Percentiles rank a stretch among this genome's conserved stretches.
phyloP scores from a whole-genome alignment of 2,113 vertebrate species.

The Eulacestoma nigropectus region DNA sequence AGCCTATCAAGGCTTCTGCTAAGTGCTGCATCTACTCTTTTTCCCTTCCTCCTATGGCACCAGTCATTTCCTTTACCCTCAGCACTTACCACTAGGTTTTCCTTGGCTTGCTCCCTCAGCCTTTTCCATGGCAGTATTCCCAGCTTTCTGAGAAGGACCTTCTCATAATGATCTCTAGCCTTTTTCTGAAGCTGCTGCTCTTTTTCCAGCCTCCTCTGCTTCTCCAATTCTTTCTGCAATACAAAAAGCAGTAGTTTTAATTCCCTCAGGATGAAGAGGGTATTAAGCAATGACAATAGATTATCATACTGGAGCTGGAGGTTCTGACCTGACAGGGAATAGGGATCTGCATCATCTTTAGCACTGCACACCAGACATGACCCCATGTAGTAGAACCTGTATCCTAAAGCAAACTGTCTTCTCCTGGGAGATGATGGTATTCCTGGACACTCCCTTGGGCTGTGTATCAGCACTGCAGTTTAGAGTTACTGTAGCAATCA shows the following conservation, averaged over 20 bases:
- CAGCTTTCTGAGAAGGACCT: constrained; percentile 69
- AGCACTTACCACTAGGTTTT: constrained; percentile 73
- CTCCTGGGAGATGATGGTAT: background rate
- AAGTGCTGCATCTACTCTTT: background rate
- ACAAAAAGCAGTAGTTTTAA: background rate
- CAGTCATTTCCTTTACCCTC: background rate
- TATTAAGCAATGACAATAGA: background rate
- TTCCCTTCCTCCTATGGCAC: background rate
- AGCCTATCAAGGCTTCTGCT: background rate
- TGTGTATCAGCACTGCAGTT: background rate
- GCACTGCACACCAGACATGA: background rate
- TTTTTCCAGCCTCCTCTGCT: constrained; percentile 73
- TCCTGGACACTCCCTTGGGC: background rate
- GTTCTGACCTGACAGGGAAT: background rate
- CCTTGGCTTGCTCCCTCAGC: constrained; percentile 70
- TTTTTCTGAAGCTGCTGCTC: constrained; percentile 72
- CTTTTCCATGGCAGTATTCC: constrained; percentile 87
- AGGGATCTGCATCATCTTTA: background rate
- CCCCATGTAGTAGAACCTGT: background rate
- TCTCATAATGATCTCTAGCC: constrained; percentile 79
- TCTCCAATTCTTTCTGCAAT: constrained; percentile 84
- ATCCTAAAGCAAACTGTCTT: background rate
- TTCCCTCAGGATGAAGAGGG: background rate
- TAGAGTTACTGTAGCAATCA: background rate
- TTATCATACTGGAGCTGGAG: background rate